A percentile compares a stretch with the other conserved stretches of the same genome.
phyloP scores from a whole-genome alignment of 2,797 vertebrate species.

The Tenualosa thibaudeaui region DNA sequence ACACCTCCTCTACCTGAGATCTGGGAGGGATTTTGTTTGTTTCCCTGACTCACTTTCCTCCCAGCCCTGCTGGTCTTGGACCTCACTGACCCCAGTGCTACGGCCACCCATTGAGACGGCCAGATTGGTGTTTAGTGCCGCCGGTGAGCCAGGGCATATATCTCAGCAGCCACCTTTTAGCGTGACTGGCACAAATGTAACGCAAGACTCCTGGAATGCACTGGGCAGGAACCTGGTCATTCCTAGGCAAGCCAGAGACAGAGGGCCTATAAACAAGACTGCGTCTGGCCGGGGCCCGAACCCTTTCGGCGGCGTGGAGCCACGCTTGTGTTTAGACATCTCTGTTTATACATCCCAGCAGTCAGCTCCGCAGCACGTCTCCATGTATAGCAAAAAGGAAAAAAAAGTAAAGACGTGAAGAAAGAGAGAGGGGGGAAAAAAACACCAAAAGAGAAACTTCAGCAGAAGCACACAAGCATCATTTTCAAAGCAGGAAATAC shows the following conservation, averaged over 20 bases:
- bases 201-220: constrained; percentile 63
- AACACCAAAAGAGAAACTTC: not conserved
- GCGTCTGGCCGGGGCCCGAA: not conserved
- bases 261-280: not conserved
- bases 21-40: not conserved
- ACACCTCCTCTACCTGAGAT: not conserved
- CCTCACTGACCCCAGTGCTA: not conserved
- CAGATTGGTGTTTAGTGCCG: constrained; percentile 24
- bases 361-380: not conserved
- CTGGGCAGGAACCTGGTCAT: constrained; percentile 18
- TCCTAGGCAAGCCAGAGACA: not conserved
- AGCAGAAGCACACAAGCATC: not conserved
- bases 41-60: not conserved
- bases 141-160: not conserved
- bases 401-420: not conserved
- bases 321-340: constrained; percentile 6
- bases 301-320: not conserved
- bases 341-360: not conserved
- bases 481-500: not conserved
- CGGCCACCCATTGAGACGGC: constrained; percentile 29
- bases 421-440: not conserved
- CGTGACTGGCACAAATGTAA: constrained; percentile 57
- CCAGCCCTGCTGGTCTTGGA: constrained; percentile 29
- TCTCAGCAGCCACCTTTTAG: constrained; percentile 23
- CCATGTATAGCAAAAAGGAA: not conserved